Percentiles rank a stretch among this genome's conserved stretches.
Evolutionary conservation across 2,797 vertebrate genomes (phyloP).

Genomic region (Leptatherina wallacei): DNA sequence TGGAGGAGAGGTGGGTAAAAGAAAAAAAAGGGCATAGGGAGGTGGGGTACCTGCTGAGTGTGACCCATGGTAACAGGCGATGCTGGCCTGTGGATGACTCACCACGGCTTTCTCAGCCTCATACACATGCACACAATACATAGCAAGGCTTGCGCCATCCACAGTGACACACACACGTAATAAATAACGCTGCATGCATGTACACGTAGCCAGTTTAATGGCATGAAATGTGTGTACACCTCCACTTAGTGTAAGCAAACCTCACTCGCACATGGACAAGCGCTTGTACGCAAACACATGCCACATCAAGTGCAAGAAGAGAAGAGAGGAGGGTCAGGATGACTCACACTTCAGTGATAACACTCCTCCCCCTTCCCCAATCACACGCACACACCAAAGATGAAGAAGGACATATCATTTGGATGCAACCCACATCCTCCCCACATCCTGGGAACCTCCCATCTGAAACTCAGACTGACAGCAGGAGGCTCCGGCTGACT

Average conservation of each 20-base stretch:
- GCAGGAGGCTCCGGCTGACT: conserved; percentile 47
- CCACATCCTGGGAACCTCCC: conserved; percentile 74
- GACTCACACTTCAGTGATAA: conserved; percentile 78
- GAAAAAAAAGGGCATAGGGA: conserved; percentile 45
- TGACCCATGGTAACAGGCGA: conserved; percentile 77
- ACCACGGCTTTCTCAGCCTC: conserved; percentile 70
- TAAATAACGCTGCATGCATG: conserved; percentile 20
- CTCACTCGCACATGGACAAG: background rate
- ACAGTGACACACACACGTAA: conserved; percentile 19
- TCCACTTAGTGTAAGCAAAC: conserved; percentile 19
- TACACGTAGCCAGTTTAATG: conserved; percentile 1
- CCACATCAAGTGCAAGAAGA: conserved; percentile 49
- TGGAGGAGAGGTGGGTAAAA: conserved; percentile 56
- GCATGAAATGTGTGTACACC: conserved; percentile 14
- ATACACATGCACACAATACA: conserved; percentile 24
- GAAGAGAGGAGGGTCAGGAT: conserved; percentile 69
- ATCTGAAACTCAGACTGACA: conserved; percentile 62
- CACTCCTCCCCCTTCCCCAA: conserved; percentile 44
- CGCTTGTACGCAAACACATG: conserved; percentile 4
- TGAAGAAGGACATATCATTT: conserved; percentile 66
- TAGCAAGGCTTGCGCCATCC: conserved; percentile 27
- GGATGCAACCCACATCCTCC: conserved; percentile 74
- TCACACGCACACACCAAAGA: conserved; percentile 24
- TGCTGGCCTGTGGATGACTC: conserved; percentile 76
- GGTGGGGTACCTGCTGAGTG: conserved; percentile 77